A percentile compares a stretch with the other conserved stretches of the same genome.
Evolutionary conservation across 2,888 invertebrate genomes (phyloP).

Genomic region (Aspidiotus rigidus): DNA sequence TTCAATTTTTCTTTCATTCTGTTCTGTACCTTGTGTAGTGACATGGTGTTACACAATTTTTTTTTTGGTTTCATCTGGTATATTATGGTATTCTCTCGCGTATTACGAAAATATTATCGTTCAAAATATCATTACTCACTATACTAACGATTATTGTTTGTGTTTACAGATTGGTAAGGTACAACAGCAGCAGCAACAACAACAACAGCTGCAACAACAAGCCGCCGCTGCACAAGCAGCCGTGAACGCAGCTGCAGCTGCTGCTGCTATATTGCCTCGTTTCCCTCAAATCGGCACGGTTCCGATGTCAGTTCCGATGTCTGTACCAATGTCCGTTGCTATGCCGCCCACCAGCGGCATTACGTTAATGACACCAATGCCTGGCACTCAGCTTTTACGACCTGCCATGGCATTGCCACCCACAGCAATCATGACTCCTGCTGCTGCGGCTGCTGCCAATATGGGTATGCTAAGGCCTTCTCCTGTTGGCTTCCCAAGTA

Average conservation of each 20-base stretch:
- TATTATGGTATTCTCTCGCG: no score
- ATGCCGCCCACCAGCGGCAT: slow-evolving; percentile 45
- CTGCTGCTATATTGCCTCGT: slow-evolving; percentile 42
- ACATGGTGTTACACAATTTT: no score
- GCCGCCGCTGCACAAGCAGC: slow-evolving; percentile 39
- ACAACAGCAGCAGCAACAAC: slow-evolving; percentile 33
- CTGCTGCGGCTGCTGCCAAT: slow-evolving; percentile 34
- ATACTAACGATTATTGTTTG: background rate
- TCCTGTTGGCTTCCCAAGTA: slow-evolving; percentile 26
- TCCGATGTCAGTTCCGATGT: slow-evolving; percentile 43
- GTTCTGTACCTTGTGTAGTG: no score
- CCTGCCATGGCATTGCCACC: slow-evolving; percentile 23
- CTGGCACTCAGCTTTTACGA: slow-evolving; percentile 29
- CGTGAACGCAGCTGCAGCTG: slow-evolving; percentile 42
- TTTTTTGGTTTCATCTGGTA: no score
- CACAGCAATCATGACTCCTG: slow-evolving; percentile 34
- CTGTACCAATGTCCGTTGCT: slow-evolving; percentile 49
- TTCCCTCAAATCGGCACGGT: slow-evolving; percentile 40
- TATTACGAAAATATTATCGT: no score
- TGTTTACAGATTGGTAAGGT: slow-evolving; percentile 29
- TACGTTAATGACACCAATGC: slow-evolving; percentile 34
- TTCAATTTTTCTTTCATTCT: no score
- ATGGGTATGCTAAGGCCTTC: slow-evolving; percentile 38
- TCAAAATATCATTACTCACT: no score
- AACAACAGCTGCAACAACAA: slow-evolving; percentile 27